These are phyloP conservation scores for Eristalinus sepulchralis DNA, from an alignment of 2,888 invertebrate genomes.

Conservation along the genomic window DNA sequence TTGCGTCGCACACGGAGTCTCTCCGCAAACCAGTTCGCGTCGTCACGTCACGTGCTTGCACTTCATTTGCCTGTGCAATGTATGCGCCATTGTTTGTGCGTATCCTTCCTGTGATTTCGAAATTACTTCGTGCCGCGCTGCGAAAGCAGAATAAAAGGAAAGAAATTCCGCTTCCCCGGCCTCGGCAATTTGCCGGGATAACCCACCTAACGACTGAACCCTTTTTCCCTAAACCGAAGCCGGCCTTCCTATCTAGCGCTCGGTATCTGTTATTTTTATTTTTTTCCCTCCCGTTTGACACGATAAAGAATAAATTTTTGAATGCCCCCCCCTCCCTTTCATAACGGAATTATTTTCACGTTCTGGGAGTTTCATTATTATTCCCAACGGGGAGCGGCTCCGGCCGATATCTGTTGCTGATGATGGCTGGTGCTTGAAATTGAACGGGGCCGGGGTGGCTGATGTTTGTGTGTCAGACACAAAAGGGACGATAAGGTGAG, in stretches of 20 bases:
- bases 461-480: constrained; percentile 12
- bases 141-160: constrained; percentile 9
- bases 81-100: constrained; percentile 37
- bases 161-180: background rate
- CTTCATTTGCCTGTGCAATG: constrained; percentile 36
- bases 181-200: background rate
- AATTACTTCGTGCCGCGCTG: constrained; percentile 7
- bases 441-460: background rate
- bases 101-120: constrained; percentile 28
- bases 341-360: constrained; percentile 62
- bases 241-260: constrained; percentile 35
- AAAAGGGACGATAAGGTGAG: constrained; percentile 67
- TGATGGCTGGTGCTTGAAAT: constrained; percentile 22
- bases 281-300: constrained; percentile 38
- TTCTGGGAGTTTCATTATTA: constrained; percentile 62
- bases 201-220: constrained; percentile 48
- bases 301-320: constrained; percentile 64
- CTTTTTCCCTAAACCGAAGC: constrained; percentile 42
- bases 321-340: constrained; percentile 55
- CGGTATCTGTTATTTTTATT: constrained; percentile 27
- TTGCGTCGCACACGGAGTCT: background rate
- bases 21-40: background rate
- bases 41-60: constrained; percentile 44
- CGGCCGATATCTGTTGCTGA: constrained; percentile 65
- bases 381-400: constrained; percentile 50